Evolutionary conservation across 2,797 vertebrate genomes (phyloP).

Genomic region (Crax fasciolata): DNA sequence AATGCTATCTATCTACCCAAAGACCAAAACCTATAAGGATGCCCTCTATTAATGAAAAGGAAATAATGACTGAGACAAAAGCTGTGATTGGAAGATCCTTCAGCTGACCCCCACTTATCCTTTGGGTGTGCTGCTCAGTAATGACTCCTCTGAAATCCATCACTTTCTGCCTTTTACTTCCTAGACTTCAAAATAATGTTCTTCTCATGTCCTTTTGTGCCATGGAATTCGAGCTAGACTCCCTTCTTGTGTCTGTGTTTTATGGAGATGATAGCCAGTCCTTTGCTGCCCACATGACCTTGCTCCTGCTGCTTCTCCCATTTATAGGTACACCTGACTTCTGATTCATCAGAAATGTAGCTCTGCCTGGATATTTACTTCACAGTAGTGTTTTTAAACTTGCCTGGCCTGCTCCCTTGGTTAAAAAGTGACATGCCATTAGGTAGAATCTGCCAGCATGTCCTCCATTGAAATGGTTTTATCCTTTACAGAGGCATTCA

Average conservation of each 20-base stretch:
- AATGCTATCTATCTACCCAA: not conserved
- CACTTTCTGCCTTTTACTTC: not conserved
- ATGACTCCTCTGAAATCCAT: not conserved
- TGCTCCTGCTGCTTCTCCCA: not conserved
- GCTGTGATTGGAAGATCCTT: not conserved
- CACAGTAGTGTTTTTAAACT: not conserved
- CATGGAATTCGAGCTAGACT: not conserved
- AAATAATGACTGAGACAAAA: not conserved
- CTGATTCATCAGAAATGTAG: not conserved
- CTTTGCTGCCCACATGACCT: rapidly evolving
- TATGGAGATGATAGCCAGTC: rapidly evolving
- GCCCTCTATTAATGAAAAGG: not conserved
- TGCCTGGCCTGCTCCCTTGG: not conserved
- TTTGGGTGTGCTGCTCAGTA: not conserved
- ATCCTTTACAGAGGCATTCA: not conserved
- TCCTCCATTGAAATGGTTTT: not conserved
- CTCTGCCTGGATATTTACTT: not conserved
- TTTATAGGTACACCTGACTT: not conserved
- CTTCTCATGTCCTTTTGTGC: not conserved
- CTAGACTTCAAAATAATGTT: not conserved
- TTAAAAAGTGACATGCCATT: not conserved
- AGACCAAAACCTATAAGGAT: not conserved
- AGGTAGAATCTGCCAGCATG: not conserved
- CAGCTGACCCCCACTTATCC: not conserved
- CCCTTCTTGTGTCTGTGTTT: not conserved